Evolutionary conservation across 2,797 vertebrate species (phyloP).

Genomic region (Phataginus tetradactyla): DNA sequence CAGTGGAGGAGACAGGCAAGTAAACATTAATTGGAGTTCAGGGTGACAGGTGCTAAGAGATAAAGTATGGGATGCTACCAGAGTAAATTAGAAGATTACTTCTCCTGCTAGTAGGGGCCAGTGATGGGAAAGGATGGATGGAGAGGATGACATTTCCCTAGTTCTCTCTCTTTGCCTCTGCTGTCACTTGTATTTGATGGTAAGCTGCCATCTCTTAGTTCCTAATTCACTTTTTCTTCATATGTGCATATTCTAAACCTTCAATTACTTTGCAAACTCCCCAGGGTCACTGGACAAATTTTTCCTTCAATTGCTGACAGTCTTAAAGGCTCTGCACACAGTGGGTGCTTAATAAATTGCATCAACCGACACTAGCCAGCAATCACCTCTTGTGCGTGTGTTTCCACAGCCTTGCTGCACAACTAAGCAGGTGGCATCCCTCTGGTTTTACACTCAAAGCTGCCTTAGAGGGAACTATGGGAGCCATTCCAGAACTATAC

Average conservation of each 20-base stretch:
- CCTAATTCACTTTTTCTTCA: not conserved
- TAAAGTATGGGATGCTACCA: not conserved
- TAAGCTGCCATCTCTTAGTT: not conserved
- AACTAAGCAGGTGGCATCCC: not conserved
- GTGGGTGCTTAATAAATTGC: not conserved
- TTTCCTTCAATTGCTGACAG: not conserved
- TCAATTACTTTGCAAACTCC: not conserved
- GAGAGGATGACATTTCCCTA: not conserved
- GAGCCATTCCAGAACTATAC: not conserved
- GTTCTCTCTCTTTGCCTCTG: not conserved
- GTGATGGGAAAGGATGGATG: not conserved
- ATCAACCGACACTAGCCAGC: not conserved
- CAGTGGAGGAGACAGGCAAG: not conserved
- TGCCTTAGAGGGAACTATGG: not conserved
- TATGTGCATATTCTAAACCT: not conserved
- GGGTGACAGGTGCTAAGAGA: not conserved
- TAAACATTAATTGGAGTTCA: slow-evolving; percentile 56
- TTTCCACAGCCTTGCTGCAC: not conserved
- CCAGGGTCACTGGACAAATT: not conserved
- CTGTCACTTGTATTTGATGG: not conserved
- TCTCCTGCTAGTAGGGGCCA: not conserved
- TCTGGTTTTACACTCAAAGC: not conserved
- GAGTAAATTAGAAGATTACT: not conserved
- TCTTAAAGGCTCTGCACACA: not conserved
- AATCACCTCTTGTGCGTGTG: not conserved